Conservation (phyloP, 2,797 vertebrate genomes). For the Hippocampus kuda region DNA sequence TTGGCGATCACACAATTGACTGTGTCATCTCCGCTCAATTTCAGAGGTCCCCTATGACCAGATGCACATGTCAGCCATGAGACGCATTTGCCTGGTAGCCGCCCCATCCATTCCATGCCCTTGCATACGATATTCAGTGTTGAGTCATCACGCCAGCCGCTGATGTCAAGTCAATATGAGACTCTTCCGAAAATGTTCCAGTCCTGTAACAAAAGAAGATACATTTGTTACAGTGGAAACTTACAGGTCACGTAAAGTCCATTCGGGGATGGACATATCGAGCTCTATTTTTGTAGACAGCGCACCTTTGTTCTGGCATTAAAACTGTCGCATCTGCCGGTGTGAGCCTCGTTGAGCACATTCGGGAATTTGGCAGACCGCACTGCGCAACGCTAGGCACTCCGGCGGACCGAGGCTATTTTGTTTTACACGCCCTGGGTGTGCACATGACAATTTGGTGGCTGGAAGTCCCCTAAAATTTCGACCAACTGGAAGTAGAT, state of each 20-base stretch:
- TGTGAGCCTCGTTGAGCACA: no score
- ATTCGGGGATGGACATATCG: no score
- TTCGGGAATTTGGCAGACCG: no score
- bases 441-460: no score
- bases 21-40: constrained; percentile 44
- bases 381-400: no score
- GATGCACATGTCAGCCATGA: constrained; percentile 49
- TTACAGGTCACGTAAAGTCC: neutral
- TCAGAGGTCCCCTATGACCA: constrained; percentile 34
- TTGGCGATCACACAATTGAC: constrained; percentile 27
- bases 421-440: no score
- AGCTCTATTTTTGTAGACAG: no score
- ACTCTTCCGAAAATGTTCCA: constrained; percentile 8
- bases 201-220: neutral
- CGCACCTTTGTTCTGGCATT: no score
- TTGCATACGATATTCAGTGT: constrained; percentile 36
- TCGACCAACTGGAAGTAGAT: no score
- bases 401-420: no score
- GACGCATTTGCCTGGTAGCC: constrained; percentile 30
- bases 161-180: constrained; percentile 1
- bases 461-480: no score
- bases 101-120: constrained; percentile 20
- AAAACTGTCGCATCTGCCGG: no score
- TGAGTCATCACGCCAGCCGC: constrained; percentile 20
- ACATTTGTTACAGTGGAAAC: neutral